A percentile compares a stretch with the other conserved stretches of the same genome.
Evolutionary conservation across 2,797 vertebrate genomes (phyloP).

Genomic region (Salarias fasciatus): DNA sequence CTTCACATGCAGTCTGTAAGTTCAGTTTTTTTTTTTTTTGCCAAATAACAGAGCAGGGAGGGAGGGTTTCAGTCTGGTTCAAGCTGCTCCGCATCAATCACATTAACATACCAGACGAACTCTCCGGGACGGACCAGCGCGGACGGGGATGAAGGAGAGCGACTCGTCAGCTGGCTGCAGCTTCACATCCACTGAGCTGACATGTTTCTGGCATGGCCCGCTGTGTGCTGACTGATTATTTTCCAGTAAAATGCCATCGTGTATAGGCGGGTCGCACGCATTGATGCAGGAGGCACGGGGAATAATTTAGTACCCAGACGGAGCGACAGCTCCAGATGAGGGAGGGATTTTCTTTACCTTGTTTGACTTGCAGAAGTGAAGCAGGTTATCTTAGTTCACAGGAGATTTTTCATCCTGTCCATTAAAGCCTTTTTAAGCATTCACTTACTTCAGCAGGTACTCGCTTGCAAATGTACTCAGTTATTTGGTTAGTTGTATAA

Average conservation of each 20-base stretch:
- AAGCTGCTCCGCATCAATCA: constrained; percentile 31
- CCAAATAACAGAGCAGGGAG: too few relatives aligned
- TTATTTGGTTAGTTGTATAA: too few relatives aligned
- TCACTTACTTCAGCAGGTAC: too few relatives aligned
- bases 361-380: neutral
- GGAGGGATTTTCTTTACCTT: neutral
- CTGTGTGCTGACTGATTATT: too few relatives aligned
- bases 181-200: constrained; percentile 25
- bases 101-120: constrained; percentile 10
- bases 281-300: neutral
- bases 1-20: neutral
- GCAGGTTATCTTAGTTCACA: neutral
- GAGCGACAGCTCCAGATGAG: constrained; percentile 11
- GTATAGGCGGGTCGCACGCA: neutral
- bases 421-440: too few relatives aligned
- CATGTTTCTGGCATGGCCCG: constrained; percentile 46
- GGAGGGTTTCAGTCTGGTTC: constrained; percentile 25
- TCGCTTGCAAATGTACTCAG: too few relatives aligned
- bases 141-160: constrained; percentile 36
- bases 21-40: too few relatives aligned
- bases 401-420: neutral
- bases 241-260: neutral
- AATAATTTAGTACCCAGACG: neutral
- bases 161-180: constrained; percentile 36
- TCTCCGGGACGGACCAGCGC: constrained; percentile 18